Conservation (phyloP, 2,113 vertebrate genomes). For the Cebus imitator region DNA sequence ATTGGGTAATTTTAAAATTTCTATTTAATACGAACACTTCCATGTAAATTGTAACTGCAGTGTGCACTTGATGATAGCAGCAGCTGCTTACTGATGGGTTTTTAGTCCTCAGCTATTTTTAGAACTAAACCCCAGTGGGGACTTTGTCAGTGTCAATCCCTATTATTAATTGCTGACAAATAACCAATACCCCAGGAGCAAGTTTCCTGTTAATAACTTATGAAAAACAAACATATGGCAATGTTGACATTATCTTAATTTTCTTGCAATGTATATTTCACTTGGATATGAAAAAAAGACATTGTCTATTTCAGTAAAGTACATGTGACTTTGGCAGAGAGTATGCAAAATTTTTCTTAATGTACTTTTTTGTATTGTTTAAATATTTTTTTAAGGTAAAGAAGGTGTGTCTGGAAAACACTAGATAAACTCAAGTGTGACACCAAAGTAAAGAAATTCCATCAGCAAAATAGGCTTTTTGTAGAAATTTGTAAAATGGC, state of each 20-base stretch:
- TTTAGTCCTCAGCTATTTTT: not conserved
- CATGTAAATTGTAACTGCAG: not conserved
- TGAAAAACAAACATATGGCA: constrained; percentile 15
- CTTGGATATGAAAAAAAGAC: not conserved
- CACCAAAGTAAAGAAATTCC: not conserved
- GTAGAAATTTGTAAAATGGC: not conserved
- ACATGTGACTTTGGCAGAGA: not conserved
- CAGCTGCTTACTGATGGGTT: not conserved
- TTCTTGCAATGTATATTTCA: not conserved
- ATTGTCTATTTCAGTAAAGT: not conserved
- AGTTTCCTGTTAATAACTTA: not conserved
- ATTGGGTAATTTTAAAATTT: not conserved
- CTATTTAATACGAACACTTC: not conserved
- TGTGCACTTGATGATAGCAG: not conserved
- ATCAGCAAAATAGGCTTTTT: not conserved
- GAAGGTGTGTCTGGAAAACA: not conserved
- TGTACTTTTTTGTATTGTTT: not conserved
- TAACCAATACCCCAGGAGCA: not conserved
- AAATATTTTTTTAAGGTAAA: not conserved
- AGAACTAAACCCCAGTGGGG: not conserved
- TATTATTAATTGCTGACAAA: constrained; percentile 57
- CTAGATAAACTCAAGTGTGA: not conserved
- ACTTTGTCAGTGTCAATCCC: not conserved
- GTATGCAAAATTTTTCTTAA: not conserved
- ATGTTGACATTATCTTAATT: constrained; percentile 35